These are phyloP conservation scores for Ladona fulva DNA, from an alignment of 1,140 invertebrate genomes.

Conservation along the genomic window DNA sequence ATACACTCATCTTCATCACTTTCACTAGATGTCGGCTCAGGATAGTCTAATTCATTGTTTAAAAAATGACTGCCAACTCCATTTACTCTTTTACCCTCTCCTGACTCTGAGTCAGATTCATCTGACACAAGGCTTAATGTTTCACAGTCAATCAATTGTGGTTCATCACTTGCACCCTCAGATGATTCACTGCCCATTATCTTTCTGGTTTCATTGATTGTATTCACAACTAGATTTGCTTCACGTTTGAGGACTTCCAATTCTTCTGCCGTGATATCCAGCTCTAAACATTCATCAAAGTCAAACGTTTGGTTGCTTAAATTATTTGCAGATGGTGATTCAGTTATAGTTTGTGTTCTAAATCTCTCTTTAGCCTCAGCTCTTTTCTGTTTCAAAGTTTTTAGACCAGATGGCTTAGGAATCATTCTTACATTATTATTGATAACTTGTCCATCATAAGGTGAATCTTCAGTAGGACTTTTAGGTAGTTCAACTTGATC, in stretches of 20 bases:
- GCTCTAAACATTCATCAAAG: slow-evolving; percentile 19
- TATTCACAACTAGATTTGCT: slow-evolving; percentile 45
- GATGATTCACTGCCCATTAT: slow-evolving; percentile 28
- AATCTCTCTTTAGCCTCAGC: slow-evolving; percentile 47
- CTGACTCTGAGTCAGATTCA: slow-evolving; percentile 43
- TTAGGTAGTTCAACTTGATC: neutral
- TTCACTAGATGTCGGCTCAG: neutral
- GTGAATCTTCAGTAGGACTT: slow-evolving; percentile 20
- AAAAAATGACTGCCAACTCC: neutral
- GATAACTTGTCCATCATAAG: neutral
- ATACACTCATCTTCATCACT: slow-evolving; percentile 11
- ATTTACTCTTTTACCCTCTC: slow-evolving; percentile 20
- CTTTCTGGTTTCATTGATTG: slow-evolving; percentile 38
- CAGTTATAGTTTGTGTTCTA: slow-evolving; percentile 46
- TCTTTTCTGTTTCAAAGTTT: slow-evolving; percentile 22
- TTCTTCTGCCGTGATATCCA: slow-evolving; percentile 36
- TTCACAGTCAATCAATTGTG: slow-evolving; percentile 51
- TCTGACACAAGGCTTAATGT: slow-evolving; percentile 59
- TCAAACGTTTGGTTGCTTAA: neutral
- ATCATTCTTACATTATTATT: slow-evolving; percentile 15
- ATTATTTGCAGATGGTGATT: neutral
- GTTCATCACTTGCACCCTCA: slow-evolving; percentile 35
- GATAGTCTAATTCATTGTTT: neutral
- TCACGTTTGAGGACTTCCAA: slow-evolving; percentile 43
- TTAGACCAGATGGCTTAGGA: slow-evolving; percentile 3